Percentiles rank a stretch among this genome's conserved stretches.
phyloP scores from a whole-genome alignment of 2,888 invertebrate genomes.

The Dasysyrphus tricinctus region DNA sequence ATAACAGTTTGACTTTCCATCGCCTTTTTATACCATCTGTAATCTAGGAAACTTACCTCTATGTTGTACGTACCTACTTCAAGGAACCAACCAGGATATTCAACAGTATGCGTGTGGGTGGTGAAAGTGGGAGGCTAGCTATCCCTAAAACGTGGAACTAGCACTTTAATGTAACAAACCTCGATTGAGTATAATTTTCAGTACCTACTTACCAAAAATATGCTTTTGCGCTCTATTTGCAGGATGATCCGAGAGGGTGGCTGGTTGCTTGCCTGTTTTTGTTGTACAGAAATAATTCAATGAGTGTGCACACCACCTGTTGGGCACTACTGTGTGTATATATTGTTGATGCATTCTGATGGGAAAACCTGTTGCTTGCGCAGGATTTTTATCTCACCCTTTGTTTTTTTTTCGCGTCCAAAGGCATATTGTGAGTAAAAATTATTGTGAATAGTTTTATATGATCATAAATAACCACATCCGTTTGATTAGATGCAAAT shows the following conservation, averaged over 20 bases:
- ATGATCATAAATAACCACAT: slow-evolving; percentile 61
- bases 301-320: slow-evolving; percentile 63
- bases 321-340: slow-evolving; percentile 46
- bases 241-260: slow-evolving; percentile 40
- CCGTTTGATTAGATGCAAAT: slow-evolving; percentile 57
- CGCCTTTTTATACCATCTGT: slow-evolving; percentile 73
- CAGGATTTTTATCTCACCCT: slow-evolving; percentile 42
- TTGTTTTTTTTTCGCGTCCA: not conserved
- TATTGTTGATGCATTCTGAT: slow-evolving; percentile 37
- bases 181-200: slow-evolving; percentile 57
- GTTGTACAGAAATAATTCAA: not conserved
- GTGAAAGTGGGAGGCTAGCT: slow-evolving; percentile 26
- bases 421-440: slow-evolving; percentile 11
- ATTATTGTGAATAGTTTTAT: slow-evolving; percentile 42
- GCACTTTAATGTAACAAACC: slow-evolving; percentile 25
- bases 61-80: slow-evolving; percentile 12
- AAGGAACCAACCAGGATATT: slow-evolving; percentile 49
- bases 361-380: slow-evolving; percentile 63
- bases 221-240: slow-evolving; percentile 65
- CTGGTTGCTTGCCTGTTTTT: not conserved
- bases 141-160: slow-evolving; percentile 35
- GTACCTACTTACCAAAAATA: slow-evolving; percentile 41
- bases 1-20: slow-evolving; percentile 49
- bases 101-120: slow-evolving; percentile 42
- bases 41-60: slow-evolving; percentile 44